These are phyloP conservation scores for Bufo bufo DNA, from an alignment of 2,113 vertebrate genomes.

Conservation along the genomic window DNA sequence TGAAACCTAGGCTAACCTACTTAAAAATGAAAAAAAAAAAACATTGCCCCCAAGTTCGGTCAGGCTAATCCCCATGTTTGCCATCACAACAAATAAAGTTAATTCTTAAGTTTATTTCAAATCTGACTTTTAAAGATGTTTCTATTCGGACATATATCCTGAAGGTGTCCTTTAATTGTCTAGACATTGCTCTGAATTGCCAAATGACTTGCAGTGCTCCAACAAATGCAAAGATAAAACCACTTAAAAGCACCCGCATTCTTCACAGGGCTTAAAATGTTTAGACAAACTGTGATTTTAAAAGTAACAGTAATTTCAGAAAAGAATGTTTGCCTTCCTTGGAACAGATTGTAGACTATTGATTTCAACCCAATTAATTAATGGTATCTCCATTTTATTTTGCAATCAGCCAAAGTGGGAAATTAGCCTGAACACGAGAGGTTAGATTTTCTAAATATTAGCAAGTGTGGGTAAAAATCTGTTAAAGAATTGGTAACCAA, in stretches of 20 bases:
- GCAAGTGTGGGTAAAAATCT: neutral
- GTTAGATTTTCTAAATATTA: neutral
- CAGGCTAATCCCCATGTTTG: constrained; percentile 40
- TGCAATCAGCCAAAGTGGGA: neutral
- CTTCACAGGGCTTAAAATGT: constrained; percentile 53
- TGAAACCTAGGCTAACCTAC: neutral
- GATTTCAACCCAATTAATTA: constrained; percentile 44
- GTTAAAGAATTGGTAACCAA: neutral
- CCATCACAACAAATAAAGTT: constrained; percentile 41
- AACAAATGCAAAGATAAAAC: constrained; percentile 41
- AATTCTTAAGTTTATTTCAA: constrained; percentile 27
- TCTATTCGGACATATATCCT: constrained; percentile 24
- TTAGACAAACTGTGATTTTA: constrained; percentile 59
- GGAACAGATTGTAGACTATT: constrained; percentile 32
- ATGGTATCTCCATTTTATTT: constrained; percentile 24
- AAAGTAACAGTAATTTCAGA: constrained; percentile 59
- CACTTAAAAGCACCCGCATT: constrained; percentile 56
- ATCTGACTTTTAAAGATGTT: constrained; percentile 42
- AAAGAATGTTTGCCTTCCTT: constrained; percentile 45
- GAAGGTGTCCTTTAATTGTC: constrained; percentile 46
- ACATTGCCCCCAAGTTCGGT: constrained; percentile 24
- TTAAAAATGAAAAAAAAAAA: constrained; percentile 31
- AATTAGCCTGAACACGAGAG: neutral
- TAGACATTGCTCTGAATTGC: constrained; percentile 49
- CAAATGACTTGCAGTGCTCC: constrained; percentile 41